phyloP scores from a whole-genome alignment of 2,113 vertebrate genomes.

The Baryphthengus martii region DNA sequence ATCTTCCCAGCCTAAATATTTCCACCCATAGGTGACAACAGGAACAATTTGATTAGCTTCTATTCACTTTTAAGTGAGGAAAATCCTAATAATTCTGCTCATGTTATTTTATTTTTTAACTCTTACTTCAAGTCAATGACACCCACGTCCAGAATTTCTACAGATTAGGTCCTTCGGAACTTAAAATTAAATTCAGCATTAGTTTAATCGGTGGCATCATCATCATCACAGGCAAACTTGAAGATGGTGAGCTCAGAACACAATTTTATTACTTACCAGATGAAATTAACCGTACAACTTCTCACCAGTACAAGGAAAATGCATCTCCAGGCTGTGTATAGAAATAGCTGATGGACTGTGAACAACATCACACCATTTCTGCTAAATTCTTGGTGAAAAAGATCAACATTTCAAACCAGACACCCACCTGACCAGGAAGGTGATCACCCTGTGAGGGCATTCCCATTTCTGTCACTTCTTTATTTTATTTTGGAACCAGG shows the following conservation, averaged over 20 bases:
- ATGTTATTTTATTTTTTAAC: background rate
- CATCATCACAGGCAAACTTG: background rate
- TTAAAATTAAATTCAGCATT: background rate
- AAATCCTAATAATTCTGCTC: background rate
- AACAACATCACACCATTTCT: background rate
- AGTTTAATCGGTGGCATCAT: background rate
- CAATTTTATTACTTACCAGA: background rate
- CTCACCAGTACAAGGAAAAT: background rate
- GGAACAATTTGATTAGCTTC: background rate
- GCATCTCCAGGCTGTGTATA: accelerated
- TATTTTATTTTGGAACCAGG: background rate
- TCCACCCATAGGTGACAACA: background rate
- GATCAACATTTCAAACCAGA: background rate
- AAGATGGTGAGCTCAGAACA: background rate
- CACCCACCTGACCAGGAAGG: background rate
- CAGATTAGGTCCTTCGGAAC: background rate
- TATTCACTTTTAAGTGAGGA: background rate
- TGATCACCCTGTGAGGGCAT: background rate
- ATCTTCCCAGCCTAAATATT: background rate
- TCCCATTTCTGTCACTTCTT: background rate
- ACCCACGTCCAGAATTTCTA: background rate
- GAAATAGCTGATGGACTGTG: background rate
- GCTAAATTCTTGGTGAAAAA: background rate
- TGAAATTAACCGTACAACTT: background rate
- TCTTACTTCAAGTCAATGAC: background rate